Evolutionary conservation across 2,113 vertebrate species (phyloP).

Genomic region (Passer domesticus): DNA sequence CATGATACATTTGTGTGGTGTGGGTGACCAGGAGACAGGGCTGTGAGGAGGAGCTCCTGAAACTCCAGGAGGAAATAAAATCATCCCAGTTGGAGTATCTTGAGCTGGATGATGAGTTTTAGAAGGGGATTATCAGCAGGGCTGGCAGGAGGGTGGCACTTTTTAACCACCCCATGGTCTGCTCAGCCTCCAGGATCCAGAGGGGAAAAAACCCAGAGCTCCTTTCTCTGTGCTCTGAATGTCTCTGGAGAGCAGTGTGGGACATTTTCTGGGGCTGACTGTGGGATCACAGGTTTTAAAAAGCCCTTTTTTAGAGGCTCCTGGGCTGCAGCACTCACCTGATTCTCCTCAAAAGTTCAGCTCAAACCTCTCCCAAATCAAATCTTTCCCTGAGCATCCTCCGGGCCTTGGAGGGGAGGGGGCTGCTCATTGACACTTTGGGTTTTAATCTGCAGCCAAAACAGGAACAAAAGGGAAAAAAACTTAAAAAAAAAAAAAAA

Average conservation of each 20-base stretch:
- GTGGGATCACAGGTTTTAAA: neutral
- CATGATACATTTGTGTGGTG: accelerated
- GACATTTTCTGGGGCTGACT: neutral
- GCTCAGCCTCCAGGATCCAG: neutral
- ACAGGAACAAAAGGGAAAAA: neutral
- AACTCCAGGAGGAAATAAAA: neutral
- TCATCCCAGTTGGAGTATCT: accelerated
- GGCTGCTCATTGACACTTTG: neutral
- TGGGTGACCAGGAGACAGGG: neutral
- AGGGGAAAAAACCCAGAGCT: neutral
- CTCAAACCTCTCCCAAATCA: neutral
- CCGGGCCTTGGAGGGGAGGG: neutral
- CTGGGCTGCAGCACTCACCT: neutral
- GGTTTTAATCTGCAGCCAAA: slow-evolving; percentile 29
- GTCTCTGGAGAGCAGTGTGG: neutral
- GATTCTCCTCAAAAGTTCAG: neutral
- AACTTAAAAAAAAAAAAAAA: too few relatives aligned
- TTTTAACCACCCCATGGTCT: neutral
- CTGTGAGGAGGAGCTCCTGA: neutral
- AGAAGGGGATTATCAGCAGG: neutral
- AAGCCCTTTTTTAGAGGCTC: neutral
- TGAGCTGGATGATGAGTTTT: neutral
- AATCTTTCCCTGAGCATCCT: neutral
- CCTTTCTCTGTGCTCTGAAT: neutral
- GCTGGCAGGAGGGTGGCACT: neutral